Conservation (phyloP, 2,113 vertebrate species). For the Porphyrio hochstetteri region DNA sequence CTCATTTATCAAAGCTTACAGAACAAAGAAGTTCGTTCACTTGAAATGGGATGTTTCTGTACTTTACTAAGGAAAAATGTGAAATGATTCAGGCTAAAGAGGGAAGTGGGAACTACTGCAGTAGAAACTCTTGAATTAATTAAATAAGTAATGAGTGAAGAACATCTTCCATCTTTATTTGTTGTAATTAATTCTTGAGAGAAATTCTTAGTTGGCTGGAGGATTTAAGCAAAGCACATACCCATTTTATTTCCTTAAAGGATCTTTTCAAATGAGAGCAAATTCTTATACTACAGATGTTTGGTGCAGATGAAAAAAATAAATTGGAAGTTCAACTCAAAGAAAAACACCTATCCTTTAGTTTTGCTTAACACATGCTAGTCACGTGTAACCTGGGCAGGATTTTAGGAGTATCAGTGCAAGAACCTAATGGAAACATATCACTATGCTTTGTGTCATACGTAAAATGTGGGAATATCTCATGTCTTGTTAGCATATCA, state of each 20-base stretch:
- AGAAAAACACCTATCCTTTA: neutral
- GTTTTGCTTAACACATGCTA: neutral
- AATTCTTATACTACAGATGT: neutral
- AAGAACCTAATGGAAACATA: neutral
- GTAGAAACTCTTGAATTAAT: conserved; percentile 8
- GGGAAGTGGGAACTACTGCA: neutral
- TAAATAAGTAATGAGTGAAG: neutral
- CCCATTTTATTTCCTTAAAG: neutral
- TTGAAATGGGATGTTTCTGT: neutral
- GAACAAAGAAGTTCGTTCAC: neutral
- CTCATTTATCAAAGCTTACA: conserved; percentile 58
- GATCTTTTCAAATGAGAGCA: neutral
- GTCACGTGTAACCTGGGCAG: neutral
- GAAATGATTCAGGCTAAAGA: neutral
- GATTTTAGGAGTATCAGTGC: neutral
- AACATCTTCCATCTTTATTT: neutral
- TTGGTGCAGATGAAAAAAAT: neutral
- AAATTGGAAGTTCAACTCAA: neutral
- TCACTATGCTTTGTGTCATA: neutral
- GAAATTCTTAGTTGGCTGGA: neutral
- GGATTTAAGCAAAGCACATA: neutral
- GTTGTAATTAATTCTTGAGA: neutral
- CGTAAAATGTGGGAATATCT: neutral
- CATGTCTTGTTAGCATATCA: neutral
- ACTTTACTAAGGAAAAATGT: neutral